These are phyloP conservation scores for Micrasema minimum DNA, from an alignment of 1,140 invertebrate species.

Conservation along the genomic window DNA sequence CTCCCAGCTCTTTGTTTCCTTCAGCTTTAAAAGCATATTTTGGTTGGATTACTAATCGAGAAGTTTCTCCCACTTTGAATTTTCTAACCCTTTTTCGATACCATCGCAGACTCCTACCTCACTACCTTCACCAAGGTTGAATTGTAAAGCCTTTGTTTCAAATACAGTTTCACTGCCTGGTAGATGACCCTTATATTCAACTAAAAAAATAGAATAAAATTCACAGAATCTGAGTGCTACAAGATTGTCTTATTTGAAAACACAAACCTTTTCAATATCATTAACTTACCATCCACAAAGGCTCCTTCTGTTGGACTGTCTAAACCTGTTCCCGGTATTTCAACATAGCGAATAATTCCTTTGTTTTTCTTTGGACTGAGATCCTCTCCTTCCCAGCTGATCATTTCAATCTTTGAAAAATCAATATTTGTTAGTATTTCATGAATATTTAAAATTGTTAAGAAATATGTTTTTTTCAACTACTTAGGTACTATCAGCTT, in stretches of 20 bases:
- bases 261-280: too few species aligned
- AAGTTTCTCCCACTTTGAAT: conserved; percentile 86
- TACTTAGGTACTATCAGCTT: conserved; percentile 45
- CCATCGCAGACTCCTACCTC: conserved; percentile 82
- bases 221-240: too few species aligned
- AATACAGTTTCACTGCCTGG: conserved; percentile 58
- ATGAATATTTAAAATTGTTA: background rate
- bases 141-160: conserved; percentile 77
- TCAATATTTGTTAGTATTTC: background rate
- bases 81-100: conserved; percentile 87
- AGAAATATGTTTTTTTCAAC: background rate
- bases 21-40: conserved; percentile 84
- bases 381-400: conserved; percentile 89
- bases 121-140: conserved; percentile 87
- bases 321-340: conserved; percentile 76
- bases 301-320: conserved; percentile 82
- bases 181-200: conserved; percentile 80
- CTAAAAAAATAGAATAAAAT: conserved; percentile 65
- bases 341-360: conserved; percentile 79
- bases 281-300: conserved; percentile 74
- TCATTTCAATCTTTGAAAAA: conserved; percentile 78
- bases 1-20: conserved; percentile 75
- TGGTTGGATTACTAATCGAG: conserved; percentile 78
- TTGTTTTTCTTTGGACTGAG: conserved; percentile 84
- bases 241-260: too few species aligned